Evolutionary conservation across 2,797 vertebrate genomes (phyloP), one percentile per base, ranked within the genome.

Genomic region (Bradypus variegatus): DNA sequence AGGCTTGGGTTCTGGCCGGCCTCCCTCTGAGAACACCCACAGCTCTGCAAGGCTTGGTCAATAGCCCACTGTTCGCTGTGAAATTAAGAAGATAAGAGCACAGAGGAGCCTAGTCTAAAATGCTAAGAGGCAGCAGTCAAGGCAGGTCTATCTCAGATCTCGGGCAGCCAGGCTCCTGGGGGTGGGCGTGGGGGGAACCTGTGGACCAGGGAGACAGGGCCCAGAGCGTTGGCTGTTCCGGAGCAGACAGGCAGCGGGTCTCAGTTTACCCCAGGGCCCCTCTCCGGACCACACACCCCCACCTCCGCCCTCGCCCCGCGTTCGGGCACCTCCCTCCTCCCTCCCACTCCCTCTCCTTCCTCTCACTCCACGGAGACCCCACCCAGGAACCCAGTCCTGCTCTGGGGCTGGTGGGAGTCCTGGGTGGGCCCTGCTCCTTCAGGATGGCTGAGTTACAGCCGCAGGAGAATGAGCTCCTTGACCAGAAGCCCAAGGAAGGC

Each of bases 1-100:
- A 62, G 19, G 55, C 55, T 25, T 23, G 38, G 13, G 73, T 62
- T 91, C 86, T 84, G 91, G 77, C 58, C 1, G 0, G 79, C 86
- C 95, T 93, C 91, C 86, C 94, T 91, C 80, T 11, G 88, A 88
- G 95, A 93, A 95, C 94, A 93, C 94, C 93, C 93, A 90, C 92
- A 38, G 86, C 60, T 95, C 88, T 58, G 84, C 85, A 82, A 91
- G 48, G 69, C 78, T 89, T 27, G 38, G 13, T 96, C 94, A 95
- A 95, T 93, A 87, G 94, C 50, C 78, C 90, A 93, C 95, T 95
- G 95, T 95, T 92, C 83, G 69, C 90, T 53, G 29, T 76, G 94
- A 93, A 95, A 83, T 80, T 69, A 93, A 94, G 93, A 95, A 38
- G 95, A 92, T 93, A 93, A 94, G 93, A 85, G 86, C 78, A 31